These are phyloP conservation scores for Meda fulgida DNA, from an alignment of 2,797 vertebrate genomes.

Conservation along the genomic window DNA sequence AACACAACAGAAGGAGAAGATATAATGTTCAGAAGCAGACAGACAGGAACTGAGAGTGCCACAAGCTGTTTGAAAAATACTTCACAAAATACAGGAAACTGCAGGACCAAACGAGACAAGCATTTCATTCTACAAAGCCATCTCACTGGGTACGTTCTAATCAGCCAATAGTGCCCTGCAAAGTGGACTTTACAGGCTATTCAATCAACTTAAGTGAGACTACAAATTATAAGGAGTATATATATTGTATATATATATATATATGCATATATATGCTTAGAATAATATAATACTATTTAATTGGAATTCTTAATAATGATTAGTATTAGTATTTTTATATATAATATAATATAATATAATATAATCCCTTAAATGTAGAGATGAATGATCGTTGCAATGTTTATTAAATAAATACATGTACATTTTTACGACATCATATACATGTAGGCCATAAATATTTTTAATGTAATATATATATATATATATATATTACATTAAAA, in stretches of 20 bases:
- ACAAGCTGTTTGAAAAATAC: conserved; percentile 21
- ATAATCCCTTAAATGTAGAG: no score
- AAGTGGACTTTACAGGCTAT: neutral
- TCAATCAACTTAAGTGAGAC: neutral
- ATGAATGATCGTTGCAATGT: no score
- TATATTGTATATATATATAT: neutral
- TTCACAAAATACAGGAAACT: neutral
- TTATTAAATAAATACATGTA: neutral
- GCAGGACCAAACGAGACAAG: neutral
- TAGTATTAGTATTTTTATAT: no score
- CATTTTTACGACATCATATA: neutral
- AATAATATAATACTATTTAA: no score
- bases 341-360: no score
- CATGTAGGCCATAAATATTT: neutral
- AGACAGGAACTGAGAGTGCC: neutral
- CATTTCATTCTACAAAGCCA: conserved; percentile 7
- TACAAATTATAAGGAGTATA: neutral
- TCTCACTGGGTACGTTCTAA: neutral
- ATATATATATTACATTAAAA: neutral
- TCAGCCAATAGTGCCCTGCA: neutral
- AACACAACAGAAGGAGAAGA: conserved; percentile 8
- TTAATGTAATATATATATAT: neutral
- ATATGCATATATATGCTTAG: no score
- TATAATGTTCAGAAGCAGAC: conserved; percentile 1
- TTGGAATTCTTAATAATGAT: no score